These are phyloP conservation scores for Petrocephalus zakoni DNA, from an alignment of 2,113 vertebrate genomes.

Conservation along the genomic window DNA sequence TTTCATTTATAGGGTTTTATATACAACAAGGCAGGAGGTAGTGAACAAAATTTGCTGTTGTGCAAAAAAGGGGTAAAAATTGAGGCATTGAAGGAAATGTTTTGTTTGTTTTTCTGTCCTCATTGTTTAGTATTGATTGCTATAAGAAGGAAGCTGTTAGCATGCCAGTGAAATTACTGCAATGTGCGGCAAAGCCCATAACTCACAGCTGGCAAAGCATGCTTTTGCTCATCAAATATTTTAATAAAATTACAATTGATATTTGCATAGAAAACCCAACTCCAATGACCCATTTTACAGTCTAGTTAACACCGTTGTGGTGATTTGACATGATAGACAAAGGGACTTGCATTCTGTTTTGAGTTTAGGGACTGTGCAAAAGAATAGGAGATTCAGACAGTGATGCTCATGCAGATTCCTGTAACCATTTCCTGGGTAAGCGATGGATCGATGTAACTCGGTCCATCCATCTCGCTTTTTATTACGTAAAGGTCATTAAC, in stretches of 20 bases:
- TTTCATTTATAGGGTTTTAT: neutral
- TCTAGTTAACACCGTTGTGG: neutral
- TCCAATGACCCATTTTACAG: neutral
- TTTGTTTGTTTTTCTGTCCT: neutral
- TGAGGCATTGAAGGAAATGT: neutral
- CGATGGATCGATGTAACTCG: neutral
- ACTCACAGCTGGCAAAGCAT: neutral
- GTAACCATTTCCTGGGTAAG: neutral
- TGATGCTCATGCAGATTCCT: neutral
- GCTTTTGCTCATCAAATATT: neutral
- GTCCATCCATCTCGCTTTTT: too few relatives aligned
- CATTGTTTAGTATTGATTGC: neutral
- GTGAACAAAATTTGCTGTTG: neutral
- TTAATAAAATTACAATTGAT: neutral
- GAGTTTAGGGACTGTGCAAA: neutral
- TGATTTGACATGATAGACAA: too few relatives aligned
- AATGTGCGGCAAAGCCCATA: neutral
- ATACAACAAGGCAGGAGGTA: neutral
- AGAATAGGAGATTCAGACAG: neutral
- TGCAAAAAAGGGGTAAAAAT: neutral
- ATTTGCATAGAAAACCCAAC: neutral
- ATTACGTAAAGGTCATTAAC: too few relatives aligned
- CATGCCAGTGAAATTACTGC: neutral
- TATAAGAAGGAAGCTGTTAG: neutral
- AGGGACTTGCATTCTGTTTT: neutral